These are phyloP conservation scores for Ginglymostoma cirratum DNA, from an alignment of 2,113 vertebrate species.

Conservation along the genomic window DNA sequence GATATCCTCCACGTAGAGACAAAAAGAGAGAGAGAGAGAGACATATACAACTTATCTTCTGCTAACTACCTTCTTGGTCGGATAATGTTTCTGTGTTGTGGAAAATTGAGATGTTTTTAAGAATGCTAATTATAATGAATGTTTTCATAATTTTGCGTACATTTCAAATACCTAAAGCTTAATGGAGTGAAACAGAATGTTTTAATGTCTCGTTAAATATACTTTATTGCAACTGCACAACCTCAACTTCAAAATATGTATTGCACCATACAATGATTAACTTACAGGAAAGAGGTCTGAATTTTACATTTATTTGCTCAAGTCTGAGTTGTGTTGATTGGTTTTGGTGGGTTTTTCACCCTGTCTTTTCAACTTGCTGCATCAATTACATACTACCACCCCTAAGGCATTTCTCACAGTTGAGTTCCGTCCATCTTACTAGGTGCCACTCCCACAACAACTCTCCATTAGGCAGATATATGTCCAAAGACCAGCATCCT, in stretches of 20 bases:
- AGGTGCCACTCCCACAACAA: too few relatives aligned
- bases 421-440: too few relatives aligned
- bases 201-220: background rate
- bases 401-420: too few relatives aligned
- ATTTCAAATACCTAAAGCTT: constrained; percentile 2
- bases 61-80: background rate
- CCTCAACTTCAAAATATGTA: background rate
- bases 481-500: too few relatives aligned
- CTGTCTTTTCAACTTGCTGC: too few relatives aligned
- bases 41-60: background rate
- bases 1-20: background rate
- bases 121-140: constrained; percentile 21
- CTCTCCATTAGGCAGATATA: too few relatives aligned
- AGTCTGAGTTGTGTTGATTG: too few relatives aligned
- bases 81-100: background rate
- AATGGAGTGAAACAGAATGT: background rate
- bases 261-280: background rate
- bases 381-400: too few relatives aligned
- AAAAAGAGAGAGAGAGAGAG: background rate
- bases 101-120: background rate
- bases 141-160: constrained; percentile 3
- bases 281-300: background rate
- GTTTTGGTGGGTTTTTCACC: too few relatives aligned
- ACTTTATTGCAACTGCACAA: background rate
- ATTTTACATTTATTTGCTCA: too few relatives aligned